These are phyloP conservation scores for Drosophila mettleri DNA, from an alignment of 2,888 invertebrate species.

Conservation along the genomic window DNA sequence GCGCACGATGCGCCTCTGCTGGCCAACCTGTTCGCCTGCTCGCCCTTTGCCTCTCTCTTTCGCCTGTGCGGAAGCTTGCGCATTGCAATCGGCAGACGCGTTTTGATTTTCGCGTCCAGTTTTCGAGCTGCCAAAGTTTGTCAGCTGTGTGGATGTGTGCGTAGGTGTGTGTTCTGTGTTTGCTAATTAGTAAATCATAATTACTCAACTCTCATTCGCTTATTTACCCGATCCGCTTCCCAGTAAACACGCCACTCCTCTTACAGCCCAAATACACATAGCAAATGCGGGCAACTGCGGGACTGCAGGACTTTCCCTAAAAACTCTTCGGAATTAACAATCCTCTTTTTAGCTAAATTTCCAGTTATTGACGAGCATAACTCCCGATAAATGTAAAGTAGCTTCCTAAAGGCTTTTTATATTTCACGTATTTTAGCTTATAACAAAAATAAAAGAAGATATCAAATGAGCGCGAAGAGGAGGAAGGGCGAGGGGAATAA, in stretches of 20 bases:
- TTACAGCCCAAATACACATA: neutral
- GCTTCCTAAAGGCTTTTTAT: neutral
- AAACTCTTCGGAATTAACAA: neutral
- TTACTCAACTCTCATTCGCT: constrained; percentile 74
- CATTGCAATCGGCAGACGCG: constrained; percentile 20
- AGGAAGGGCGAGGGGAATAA: neutral
- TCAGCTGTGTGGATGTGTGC: constrained; percentile 54
- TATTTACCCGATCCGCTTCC: constrained; percentile 56
- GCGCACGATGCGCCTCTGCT: neutral
- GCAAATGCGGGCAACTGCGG: neutral
- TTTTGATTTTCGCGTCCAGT: constrained; percentile 39
- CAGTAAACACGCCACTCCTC: neutral
- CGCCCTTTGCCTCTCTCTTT: neutral
- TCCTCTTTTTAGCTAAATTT: neutral
- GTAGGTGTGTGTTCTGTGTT: constrained; percentile 43
- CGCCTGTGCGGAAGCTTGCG: neutral
- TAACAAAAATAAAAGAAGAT: too few species aligned
- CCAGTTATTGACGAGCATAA: neutral
- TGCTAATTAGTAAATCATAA: constrained; percentile 80
- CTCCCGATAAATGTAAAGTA: neutral
- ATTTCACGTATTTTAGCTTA: neutral
- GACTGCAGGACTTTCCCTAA: neutral
- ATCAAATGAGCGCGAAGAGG: too few species aligned
- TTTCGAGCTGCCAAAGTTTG: constrained; percentile 54
- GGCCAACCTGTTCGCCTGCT: neutral